These are phyloP conservation scores for Diorhabda carinulata DNA, from an alignment of 1,140 invertebrate species.

Conservation along the genomic window DNA sequence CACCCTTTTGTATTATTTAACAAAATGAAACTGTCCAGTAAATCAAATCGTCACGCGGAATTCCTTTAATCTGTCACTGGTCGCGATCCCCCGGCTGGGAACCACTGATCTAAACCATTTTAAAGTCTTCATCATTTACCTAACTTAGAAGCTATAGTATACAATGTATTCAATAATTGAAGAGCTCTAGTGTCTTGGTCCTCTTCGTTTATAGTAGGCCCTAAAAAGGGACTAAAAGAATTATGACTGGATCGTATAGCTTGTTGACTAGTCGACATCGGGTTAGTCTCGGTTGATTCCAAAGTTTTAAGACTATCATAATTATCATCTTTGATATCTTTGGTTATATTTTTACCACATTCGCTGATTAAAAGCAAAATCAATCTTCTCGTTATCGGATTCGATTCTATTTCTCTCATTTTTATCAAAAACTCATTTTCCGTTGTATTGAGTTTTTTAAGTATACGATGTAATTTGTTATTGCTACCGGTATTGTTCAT, in stretches of 20 bases:
- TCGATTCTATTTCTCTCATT: conserved; percentile 74
- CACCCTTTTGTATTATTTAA: no score
- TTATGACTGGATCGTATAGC: conserved; percentile 23
- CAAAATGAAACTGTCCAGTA: no score
- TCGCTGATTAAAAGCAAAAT: conserved; percentile 72
- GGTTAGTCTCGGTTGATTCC: neutral
- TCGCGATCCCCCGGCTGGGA: no score
- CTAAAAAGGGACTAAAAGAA: conserved; percentile 21
- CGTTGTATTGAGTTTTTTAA: conserved; percentile 69
- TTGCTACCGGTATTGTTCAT: conserved; percentile 39
- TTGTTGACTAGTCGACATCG: neutral
- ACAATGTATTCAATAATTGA: conserved; percentile 75
- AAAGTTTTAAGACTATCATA: conserved; percentile 32
- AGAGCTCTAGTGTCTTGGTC: conserved; percentile 70
- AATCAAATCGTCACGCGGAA: no score
- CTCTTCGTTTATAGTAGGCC: conserved; percentile 43
- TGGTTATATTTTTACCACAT: conserved; percentile 62
- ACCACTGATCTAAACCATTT: neutral
- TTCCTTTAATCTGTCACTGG: no score
- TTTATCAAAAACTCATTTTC: conserved; percentile 68
- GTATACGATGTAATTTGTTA: conserved; percentile 54
- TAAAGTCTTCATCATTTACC: conserved; percentile 42
- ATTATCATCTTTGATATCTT: conserved; percentile 62
- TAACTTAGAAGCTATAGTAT: conserved; percentile 76
- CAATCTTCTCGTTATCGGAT: conserved; percentile 68